Percentiles rank a stretch among this genome's conserved stretches.
Conservation (phyloP, 1,140 invertebrate species). For the Diorhabda carinulata region DNA sequence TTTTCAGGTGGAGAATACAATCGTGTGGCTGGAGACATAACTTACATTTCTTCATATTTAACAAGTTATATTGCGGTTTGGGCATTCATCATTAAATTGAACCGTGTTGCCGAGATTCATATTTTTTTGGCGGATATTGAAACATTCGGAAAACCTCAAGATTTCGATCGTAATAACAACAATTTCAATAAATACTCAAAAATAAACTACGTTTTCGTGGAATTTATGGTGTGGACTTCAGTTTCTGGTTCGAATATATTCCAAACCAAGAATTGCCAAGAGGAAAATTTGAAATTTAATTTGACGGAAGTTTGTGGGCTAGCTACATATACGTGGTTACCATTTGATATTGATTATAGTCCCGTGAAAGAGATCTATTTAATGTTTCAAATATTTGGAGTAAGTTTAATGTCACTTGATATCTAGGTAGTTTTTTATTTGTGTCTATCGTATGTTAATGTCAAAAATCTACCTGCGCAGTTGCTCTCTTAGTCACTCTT, state of each 20-base stretch:
- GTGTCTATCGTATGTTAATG: no score
- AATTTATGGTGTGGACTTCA: background rate
- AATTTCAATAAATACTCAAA: background rate
- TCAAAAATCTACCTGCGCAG: no score
- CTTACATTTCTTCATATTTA: no score
- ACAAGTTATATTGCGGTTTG: no score
- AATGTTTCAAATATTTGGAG: no score
- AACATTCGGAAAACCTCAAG: slow-evolving; percentile 4
- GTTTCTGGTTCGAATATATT: background rate
- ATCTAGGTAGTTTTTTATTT: no score
- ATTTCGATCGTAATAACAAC: background rate
- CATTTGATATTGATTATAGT: slow-evolving; percentile 23
- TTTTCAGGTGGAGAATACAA: no score
- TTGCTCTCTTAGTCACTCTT: no score
- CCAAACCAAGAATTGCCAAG: slow-evolving; percentile 3
- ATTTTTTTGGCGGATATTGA: background rate
- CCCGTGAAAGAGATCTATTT: slow-evolving; percentile 13
- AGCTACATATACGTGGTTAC: slow-evolving; percentile 16
- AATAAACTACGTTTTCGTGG: background rate
- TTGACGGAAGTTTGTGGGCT: slow-evolving; percentile 19
- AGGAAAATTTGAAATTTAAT: slow-evolving; percentile 3
- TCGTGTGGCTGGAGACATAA: no score
- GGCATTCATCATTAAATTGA: no score
- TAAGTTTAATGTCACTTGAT: no score
- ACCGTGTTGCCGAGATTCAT: no score